Conservation (phyloP, 2,888 invertebrate species). For the Polyommatus iphigenia region DNA sequence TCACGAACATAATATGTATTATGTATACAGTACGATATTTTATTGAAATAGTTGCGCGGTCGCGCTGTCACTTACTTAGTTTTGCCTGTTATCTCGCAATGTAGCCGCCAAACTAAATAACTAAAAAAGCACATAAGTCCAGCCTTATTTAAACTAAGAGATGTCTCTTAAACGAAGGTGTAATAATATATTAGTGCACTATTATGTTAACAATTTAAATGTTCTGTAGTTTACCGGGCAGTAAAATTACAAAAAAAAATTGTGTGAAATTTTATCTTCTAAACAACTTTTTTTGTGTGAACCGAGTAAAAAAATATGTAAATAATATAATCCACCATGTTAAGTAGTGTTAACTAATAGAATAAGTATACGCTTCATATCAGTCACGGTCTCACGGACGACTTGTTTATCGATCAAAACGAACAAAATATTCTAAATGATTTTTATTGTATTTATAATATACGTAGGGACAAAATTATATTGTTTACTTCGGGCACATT, state of each 20-base stretch:
- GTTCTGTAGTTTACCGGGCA: neutral
- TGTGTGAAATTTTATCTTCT: constrained; percentile 16
- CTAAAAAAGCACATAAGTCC: no score
- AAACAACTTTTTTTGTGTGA: neutral
- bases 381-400: constrained; percentile 28
- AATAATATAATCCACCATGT: constrained; percentile 32
- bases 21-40: no score
- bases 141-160: no score
- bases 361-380: constrained; percentile 40
- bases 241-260: neutral
- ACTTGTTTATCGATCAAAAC: constrained; percentile 33
- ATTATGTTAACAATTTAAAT: neutral
- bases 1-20: no score
- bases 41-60: no score
- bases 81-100: no score
- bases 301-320: constrained; percentile 31
- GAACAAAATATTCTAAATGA: constrained; percentile 41
- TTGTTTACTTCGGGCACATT: constrained; percentile 8
- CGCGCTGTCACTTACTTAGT: no score
- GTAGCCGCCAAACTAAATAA: no score
- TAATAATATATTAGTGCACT: no score
- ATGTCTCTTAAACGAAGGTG: no score
- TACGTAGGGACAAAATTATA: constrained; percentile 20
- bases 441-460: constrained; percentile 32
- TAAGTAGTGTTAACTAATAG: constrained; percentile 23